A percentile compares a stretch with the other conserved stretches of the same genome.
Conservation (phyloP, 1,140 invertebrate species). For the Theocolax elegans region DNA sequence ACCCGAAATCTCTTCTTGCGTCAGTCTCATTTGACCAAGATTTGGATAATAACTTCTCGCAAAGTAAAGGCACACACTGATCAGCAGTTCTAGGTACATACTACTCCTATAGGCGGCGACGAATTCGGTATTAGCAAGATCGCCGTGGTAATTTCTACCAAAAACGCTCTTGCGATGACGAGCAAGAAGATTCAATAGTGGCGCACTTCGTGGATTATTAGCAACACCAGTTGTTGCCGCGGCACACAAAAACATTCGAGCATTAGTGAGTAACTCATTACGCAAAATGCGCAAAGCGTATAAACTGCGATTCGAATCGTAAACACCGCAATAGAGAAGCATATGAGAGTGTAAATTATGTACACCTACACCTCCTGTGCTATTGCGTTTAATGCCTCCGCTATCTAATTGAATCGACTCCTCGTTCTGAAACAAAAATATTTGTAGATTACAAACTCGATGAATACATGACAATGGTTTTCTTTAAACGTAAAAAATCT, state of each 20-base stretch:
- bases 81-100: constrained; percentile 86
- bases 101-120: constrained; percentile 76
- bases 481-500: too few species aligned
- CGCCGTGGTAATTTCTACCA: constrained; percentile 82
- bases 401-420: constrained; percentile 55
- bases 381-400: constrained; percentile 49
- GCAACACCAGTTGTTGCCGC: constrained; percentile 77
- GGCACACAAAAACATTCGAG: constrained; percentile 78
- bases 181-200: constrained; percentile 75
- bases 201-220: constrained; percentile 67
- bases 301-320: constrained; percentile 80
- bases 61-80: constrained; percentile 84
- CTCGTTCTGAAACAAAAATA: constrained; percentile 48
- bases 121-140: constrained; percentile 72
- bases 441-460: not conserved
- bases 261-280: constrained; percentile 79
- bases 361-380: constrained; percentile 64
- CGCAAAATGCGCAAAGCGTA: constrained; percentile 83
- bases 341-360: constrained; percentile 87
- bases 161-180: constrained; percentile 85
- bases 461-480: too few species aligned
- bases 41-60: constrained; percentile 86
- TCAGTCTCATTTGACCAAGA: constrained; percentile 73
- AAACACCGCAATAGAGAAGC: constrained; percentile 83
- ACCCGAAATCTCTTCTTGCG: constrained; percentile 78